These are phyloP conservation scores for Psophia crepitans DNA, from an alignment of 2,113 vertebrate genomes.

Conservation along the genomic window DNA sequence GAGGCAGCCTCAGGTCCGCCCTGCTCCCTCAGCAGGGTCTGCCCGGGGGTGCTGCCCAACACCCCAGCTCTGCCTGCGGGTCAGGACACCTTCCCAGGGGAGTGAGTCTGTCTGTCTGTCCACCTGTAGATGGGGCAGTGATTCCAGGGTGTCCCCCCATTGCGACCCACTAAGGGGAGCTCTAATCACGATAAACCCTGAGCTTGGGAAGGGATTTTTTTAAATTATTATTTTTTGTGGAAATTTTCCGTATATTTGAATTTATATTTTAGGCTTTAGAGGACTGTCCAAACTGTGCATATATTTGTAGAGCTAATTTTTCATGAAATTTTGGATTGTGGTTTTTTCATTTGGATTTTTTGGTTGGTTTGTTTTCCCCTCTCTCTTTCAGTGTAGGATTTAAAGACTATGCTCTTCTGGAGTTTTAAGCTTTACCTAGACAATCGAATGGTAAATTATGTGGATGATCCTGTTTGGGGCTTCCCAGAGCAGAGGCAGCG, in stretches of 20 bases:
- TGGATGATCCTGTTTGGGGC: too few relatives aligned
- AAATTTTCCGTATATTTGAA: neutral
- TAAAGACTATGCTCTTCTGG: neutral
- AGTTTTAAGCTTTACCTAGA: neutral
- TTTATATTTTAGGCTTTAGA: neutral
- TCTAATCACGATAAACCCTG: slow-evolving; percentile 13
- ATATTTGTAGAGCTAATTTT: neutral
- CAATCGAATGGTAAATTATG: neutral
- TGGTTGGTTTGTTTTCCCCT: neutral
- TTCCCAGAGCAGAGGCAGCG: neutral
- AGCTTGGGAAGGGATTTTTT: too few relatives aligned
- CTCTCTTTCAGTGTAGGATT: neutral
- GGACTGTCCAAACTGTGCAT: too few relatives aligned
- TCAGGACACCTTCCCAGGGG: neutral
- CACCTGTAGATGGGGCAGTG: neutral
- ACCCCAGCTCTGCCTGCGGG: fast-evolving
- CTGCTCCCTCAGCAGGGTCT: too few relatives aligned
- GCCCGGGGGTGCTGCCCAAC: neutral
- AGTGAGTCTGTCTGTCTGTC: neutral
- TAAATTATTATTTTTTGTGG: too few relatives aligned
- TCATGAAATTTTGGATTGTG: too few relatives aligned
- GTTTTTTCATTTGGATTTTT: fast-evolving
- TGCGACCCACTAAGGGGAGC: slow-evolving; percentile 65
- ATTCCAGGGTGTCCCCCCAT: neutral
- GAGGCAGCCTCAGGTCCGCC: neutral